Conservation (phyloP, 1,140 invertebrate species). For the Spodoptera litura region DNA sequence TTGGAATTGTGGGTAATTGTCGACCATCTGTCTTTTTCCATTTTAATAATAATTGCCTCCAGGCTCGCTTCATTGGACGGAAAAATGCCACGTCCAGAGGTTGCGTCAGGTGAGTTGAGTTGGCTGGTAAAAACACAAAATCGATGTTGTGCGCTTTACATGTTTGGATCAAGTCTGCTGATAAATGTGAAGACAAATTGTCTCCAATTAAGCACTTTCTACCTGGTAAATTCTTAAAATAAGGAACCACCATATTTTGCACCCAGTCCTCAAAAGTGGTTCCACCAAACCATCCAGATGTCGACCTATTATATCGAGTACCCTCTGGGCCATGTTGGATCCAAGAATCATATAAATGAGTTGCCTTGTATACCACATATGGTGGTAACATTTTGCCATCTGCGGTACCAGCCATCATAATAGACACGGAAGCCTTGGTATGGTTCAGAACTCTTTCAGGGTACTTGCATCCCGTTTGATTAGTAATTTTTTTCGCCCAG, state of each 20-base stretch:
- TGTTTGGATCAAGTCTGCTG: not conserved
- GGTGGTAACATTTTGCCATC: not conserved
- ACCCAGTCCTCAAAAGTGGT: slow-evolving; percentile 7
- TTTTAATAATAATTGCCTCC: too few species aligned
- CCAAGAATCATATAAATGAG: not conserved
- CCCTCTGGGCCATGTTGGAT: not conserved
- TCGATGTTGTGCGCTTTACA: slow-evolving; percentile 8
- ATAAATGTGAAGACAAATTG: slow-evolving; percentile 1
- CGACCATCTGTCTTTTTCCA: too few species aligned
- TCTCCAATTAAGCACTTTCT: slow-evolving; percentile 5
- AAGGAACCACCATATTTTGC: not conserved
- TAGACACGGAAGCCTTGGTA: not conserved
- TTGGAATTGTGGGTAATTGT: too few species aligned
- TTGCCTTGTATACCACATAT: not conserved
- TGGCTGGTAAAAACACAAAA: not conserved
- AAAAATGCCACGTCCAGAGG: too few species aligned
- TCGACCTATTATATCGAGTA: not conserved
- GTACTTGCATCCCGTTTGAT: slow-evolving; percentile 5
- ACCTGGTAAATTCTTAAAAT: not conserved
- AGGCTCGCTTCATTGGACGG: too few species aligned
- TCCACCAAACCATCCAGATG: not conserved
- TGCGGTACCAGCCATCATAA: not conserved
- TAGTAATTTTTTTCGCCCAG: not conserved
- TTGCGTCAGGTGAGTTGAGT: too few species aligned
- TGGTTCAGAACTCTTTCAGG: slow-evolving; percentile 8